These are phyloP conservation scores for Habroteleia sp. DNA, from an alignment of 2,888 invertebrate genomes.

Conservation along the genomic window DNA sequence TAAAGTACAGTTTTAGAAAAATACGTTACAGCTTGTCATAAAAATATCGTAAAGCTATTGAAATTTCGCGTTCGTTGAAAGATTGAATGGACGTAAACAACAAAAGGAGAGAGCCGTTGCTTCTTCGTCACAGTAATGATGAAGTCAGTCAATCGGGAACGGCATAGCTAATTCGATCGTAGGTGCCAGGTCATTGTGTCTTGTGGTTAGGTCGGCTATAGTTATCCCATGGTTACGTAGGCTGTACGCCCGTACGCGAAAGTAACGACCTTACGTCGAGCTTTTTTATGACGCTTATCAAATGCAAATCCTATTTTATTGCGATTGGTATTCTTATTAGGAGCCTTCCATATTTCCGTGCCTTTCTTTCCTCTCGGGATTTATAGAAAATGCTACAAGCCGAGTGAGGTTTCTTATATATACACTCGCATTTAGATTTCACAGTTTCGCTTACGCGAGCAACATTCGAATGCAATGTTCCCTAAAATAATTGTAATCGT, in stretches of 20 bases:
- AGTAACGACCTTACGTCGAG: slow-evolving; percentile 73
- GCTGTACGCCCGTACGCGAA: slow-evolving; percentile 63
- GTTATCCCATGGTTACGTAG: slow-evolving; percentile 45
- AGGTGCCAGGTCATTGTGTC: slow-evolving; percentile 53
- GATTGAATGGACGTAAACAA: slow-evolving; percentile 37
- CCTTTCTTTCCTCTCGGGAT: slow-evolving; percentile 71
- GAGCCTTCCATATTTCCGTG: slow-evolving; percentile 55
- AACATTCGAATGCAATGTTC: slow-evolving; percentile 41
- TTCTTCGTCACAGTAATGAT: slow-evolving; percentile 51
- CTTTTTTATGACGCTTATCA: slow-evolving; percentile 78
- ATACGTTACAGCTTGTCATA: slow-evolving; percentile 5
- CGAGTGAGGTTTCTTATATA: slow-evolving; percentile 66
- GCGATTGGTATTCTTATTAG: slow-evolving; percentile 78
- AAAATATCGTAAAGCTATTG: slow-evolving; percentile 26
- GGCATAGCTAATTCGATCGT: slow-evolving; percentile 61
- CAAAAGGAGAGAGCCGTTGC: slow-evolving; percentile 19
- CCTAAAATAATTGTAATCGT: slow-evolving; percentile 53
- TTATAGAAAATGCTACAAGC: slow-evolving; percentile 69
- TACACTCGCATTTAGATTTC: slow-evolving; percentile 72
- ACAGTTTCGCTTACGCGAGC: slow-evolving; percentile 51
- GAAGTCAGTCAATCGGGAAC: slow-evolving; percentile 50
- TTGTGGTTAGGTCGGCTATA: slow-evolving; percentile 61
- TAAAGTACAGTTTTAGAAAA: background rate
- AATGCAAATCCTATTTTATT: slow-evolving; percentile 80
- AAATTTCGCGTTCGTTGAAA: slow-evolving; percentile 30